Conservation (phyloP, 1,140 invertebrate species). For the Euschistus heros region DNA sequence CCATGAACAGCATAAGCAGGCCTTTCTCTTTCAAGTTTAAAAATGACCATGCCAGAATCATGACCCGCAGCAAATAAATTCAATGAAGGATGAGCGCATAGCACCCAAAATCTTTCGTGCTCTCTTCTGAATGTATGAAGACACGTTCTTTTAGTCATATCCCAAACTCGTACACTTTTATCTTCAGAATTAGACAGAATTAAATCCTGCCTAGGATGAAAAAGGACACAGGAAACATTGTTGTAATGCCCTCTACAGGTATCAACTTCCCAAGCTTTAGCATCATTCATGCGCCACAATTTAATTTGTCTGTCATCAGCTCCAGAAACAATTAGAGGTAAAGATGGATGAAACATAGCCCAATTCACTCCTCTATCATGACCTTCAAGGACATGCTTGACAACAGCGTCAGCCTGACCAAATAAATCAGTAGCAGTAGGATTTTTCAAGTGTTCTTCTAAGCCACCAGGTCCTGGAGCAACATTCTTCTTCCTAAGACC, state of each 20-base stretch:
- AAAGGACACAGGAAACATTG: conserved; percentile 96
- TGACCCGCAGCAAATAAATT: conserved; percentile 90
- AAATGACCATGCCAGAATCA: conserved; percentile 82
- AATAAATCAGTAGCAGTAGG: conserved; percentile 89
- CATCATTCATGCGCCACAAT: conserved; percentile 98
- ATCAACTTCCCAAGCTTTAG: conserved; percentile 98
- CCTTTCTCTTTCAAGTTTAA: conserved; percentile 85
- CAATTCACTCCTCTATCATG: conserved; percentile 98
- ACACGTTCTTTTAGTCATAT: conserved; percentile 95
- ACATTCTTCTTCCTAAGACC: conserved; percentile 94
- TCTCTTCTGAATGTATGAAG: conserved; percentile 91
- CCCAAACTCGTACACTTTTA: conserved; percentile 96
- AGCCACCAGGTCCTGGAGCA: conserved; percentile 78
- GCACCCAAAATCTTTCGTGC: conserved; percentile 80
- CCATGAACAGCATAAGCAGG: conserved; percentile 91
- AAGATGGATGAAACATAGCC: conserved; percentile 90
- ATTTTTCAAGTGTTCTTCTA: conserved; percentile 82
- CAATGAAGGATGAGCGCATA: conserved; percentile 77
- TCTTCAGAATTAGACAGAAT: conserved; percentile 98
- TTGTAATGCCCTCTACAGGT: conserved; percentile 98
- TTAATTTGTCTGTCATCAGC: conserved; percentile 97
- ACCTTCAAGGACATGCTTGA: conserved; percentile 95
- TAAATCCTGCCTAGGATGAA: conserved; percentile 93
- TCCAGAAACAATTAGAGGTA: conserved; percentile 92
- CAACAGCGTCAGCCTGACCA: conserved; percentile 92